Conservation (phyloP, 2,888 invertebrate genomes). For the Lochmaea crataegi region DNA sequence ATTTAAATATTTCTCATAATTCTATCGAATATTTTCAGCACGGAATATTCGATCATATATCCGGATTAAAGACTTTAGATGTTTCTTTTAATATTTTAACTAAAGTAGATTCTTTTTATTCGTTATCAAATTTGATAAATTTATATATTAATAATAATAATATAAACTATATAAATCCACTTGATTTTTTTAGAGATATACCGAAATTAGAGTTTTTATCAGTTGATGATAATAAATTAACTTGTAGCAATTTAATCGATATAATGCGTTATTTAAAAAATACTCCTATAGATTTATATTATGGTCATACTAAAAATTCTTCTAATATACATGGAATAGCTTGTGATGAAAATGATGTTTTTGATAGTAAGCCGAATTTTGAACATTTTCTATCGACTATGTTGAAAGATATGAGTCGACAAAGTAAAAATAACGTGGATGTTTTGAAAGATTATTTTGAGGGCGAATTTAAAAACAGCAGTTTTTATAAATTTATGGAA, state of each 20-base stretch:
- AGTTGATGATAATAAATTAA: slow-evolving; percentile 14
- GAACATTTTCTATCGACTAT: neutral
- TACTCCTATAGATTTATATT: neutral
- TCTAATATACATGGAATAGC: slow-evolving; percentile 18
- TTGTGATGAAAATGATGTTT: slow-evolving; percentile 7
- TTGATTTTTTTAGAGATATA: neutral
- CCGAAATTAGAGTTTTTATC: neutral
- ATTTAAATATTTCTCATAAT: slow-evolving; percentile 35
- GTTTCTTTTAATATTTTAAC: slow-evolving; percentile 29
- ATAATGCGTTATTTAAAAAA: neutral
- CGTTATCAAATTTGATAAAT: slow-evolving; percentile 16
- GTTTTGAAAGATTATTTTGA: slow-evolving; percentile 1
- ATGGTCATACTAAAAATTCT: slow-evolving; percentile 3
- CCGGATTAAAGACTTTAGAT: slow-evolving; percentile 23
- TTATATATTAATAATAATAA: slow-evolving; percentile 30
- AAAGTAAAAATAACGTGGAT: neutral
- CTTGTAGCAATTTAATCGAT: slow-evolving; percentile 15
- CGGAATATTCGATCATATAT: slow-evolving; percentile 32
- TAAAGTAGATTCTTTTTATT: slow-evolving; percentile 17
- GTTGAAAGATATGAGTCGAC: neutral
- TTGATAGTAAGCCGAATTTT: neutral
- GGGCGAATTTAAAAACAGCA: neutral
- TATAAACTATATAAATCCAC: slow-evolving; percentile 8
- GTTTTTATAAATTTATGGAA: slow-evolving; percentile 3
- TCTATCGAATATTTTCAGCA: slow-evolving; percentile 22